Conservation (phyloP, 2,888 invertebrate species). For the Tipula vernalis region DNA sequence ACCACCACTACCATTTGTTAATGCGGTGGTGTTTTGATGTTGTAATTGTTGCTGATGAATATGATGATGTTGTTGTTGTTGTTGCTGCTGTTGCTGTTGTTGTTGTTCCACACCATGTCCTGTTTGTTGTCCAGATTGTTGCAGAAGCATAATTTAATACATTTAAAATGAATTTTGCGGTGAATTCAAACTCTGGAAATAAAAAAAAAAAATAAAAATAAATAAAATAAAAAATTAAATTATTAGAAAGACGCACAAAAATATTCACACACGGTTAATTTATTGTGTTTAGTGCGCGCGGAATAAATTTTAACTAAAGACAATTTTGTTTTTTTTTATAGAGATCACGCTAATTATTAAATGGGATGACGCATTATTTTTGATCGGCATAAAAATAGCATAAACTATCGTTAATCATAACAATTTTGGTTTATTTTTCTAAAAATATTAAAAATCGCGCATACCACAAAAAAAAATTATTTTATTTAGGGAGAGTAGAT, state of each 20-base stretch:
- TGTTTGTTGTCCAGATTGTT: not conserved
- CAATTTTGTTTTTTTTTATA: not conserved
- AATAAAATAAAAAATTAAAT: no score
- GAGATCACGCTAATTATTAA: not conserved
- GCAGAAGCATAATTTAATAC: constrained; percentile 6
- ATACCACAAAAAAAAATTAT: no score
- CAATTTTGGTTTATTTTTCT: not conserved
- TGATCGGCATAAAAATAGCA: not conserved
- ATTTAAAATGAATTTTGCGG: not conserved
- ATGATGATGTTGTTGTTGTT: not conserved
- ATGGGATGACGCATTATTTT: not conserved
- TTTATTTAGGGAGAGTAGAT: no score
- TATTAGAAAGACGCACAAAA: not conserved
- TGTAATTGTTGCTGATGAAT: not conserved
- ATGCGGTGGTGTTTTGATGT: not conserved
- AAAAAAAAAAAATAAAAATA: not conserved
- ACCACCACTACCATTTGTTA: not conserved
- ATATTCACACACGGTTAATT: not conserved
- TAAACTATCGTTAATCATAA: not conserved
- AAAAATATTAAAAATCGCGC: not conserved
- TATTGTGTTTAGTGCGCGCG: no score
- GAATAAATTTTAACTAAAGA: not conserved
- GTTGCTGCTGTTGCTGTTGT: not conserved
- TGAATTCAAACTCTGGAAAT: not conserved
- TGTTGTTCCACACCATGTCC: constrained; percentile 6